Base-by-base conservation (phyloP, 2,888 invertebrate species). In the Ecdyonurus torrentis region DNA sequence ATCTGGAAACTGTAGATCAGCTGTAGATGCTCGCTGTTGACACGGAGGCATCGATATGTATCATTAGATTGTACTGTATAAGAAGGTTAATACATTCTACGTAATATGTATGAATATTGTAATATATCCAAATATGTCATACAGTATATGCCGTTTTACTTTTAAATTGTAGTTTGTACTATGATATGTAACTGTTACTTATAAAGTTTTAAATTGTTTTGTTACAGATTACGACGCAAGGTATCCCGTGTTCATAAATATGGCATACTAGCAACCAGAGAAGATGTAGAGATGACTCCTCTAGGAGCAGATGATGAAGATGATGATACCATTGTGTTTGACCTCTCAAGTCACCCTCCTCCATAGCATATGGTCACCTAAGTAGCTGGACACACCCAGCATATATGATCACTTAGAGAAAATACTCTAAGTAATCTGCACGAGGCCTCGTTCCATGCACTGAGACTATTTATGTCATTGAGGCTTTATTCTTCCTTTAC, bases 241-340 rank as follows among this genome's bases (percentile, higher is more conserved):
- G 72, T 73, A 63, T 70, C 75, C 25, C 74, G 75, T 64, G 71
- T 75, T 53, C 69, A 75, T 63, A 76, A 76, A 65, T 76, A 76
- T 61, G 76, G 76, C n/a, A 68, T 77, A 20, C 69, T 76, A 25
- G 72, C 75, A 20, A 73, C 74, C 65, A 71, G 73, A 64, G 76
- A 75, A 66, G 76, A 77, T 64, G 71, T 76, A 60, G 77, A 77
- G 66, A 76, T 77, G 76, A 69, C 76, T 64, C 77, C 76, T 59
- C 68, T 77, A 60, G 76, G 75, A 10, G 69, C 74, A 62, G 76
- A 76, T 24, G 76, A 76, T 63, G 76, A 76, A 24, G 76, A 76
- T 37, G 76, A 77, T 63, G 76, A 76, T 61, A 74, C 72, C 37
- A 75, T 74, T 53, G 72, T 75, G 50, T 76, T 76, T 63, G 75